phyloP scores from a whole-genome alignment of 1,140 invertebrate genomes.

The Scylla paramamosain region DNA sequence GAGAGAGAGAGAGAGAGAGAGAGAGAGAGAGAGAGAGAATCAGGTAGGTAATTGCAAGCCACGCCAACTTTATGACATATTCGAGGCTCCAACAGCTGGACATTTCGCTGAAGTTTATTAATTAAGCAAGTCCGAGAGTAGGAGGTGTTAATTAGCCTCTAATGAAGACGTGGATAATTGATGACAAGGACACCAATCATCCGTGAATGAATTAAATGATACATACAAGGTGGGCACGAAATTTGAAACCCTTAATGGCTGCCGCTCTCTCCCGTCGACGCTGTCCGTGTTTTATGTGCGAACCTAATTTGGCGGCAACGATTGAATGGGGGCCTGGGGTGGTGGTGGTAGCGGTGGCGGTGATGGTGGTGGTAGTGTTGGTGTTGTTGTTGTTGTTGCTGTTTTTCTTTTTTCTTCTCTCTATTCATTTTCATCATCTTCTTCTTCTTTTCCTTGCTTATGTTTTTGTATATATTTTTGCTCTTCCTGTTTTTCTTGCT shows the following conservation, averaged over 20 bases:
- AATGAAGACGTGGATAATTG: neutral
- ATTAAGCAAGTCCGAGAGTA: neutral
- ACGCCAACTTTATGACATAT: neutral
- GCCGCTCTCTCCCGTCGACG: neutral
- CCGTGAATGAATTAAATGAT: neutral
- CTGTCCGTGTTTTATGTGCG: too few species aligned
- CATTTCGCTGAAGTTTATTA: neutral
- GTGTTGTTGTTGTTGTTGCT: too few species aligned
- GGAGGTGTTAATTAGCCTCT: neutral
- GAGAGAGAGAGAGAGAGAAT: neutral
- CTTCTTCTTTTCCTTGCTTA: too few species aligned
- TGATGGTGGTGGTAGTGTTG: too few species aligned
- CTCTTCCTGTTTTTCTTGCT: too few species aligned
- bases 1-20: slow-evolving; percentile 20
- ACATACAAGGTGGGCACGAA: neutral
- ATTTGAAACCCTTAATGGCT: neutral
- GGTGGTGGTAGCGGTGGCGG: too few species aligned
- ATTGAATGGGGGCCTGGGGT: too few species aligned
- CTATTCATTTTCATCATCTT: too few species aligned
- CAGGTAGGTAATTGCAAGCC: neutral
- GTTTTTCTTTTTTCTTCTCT: too few species aligned
- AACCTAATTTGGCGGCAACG: too few species aligned
- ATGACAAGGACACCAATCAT: neutral
- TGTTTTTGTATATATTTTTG: too few species aligned
- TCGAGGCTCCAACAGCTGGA: neutral